Conservation (phyloP, 2,797 vertebrate genomes). For the Urocyon cinereoargenteus region DNA sequence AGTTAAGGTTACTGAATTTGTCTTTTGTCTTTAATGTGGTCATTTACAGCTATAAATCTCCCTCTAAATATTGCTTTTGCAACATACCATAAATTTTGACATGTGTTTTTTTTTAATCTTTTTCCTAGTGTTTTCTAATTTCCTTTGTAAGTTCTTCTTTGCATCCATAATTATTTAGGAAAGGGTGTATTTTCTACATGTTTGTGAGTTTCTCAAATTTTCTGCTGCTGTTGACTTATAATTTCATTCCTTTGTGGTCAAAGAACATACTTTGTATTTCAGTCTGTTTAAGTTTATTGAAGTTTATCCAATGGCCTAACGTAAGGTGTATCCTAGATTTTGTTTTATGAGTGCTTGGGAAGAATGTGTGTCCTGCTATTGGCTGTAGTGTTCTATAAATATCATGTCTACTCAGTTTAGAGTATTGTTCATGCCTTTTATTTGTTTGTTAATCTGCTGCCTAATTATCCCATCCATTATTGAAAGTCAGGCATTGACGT, state of each 20-base stretch:
- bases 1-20: no score
- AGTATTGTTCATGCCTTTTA: not conserved
- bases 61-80: not conserved
- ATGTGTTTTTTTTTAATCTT: not conserved
- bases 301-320: not conserved
- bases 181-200: not conserved
- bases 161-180: not conserved
- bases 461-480: not conserved
- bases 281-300: not conserved
- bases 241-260: not conserved
- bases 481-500: not conserved
- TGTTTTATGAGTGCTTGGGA: not conserved
- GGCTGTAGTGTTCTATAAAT: not conserved
- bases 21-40: not conserved
- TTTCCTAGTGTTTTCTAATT: not conserved
- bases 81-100: not conserved
- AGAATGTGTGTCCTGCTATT: not conserved
- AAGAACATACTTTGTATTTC: not conserved
- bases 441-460: not conserved
- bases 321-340: not conserved
- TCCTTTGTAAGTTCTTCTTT: not conserved
- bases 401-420: not conserved
- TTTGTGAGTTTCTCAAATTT: not conserved
- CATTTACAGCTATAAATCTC: not conserved
- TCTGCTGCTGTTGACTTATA: not conserved